phyloP scores from a whole-genome alignment of 2,797 vertebrate genomes.

The Mallotus villosus region DNA sequence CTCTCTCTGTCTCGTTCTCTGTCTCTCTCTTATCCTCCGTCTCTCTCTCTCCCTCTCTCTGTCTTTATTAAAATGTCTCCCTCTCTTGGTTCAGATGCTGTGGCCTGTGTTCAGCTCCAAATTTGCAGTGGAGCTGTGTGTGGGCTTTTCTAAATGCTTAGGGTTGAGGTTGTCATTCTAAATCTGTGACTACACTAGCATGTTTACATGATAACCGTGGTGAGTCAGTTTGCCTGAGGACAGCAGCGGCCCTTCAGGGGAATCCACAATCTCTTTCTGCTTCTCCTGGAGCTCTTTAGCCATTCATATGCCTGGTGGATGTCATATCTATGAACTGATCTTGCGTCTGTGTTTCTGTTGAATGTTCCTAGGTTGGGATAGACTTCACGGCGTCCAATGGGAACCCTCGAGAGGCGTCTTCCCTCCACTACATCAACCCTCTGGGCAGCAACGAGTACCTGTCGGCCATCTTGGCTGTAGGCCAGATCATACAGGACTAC shows the following conservation, averaged over 20 bases:
- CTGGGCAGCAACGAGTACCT: conserved; percentile 96
- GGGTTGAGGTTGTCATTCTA: conserved; percentile 63
- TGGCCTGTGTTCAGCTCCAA: background rate
- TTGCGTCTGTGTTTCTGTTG: conserved; percentile 1
- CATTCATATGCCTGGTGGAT: background rate
- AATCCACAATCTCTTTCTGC: background rate
- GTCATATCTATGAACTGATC: background rate
- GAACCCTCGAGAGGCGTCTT: conserved; percentile 90
- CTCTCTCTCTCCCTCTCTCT: conserved; percentile 19
- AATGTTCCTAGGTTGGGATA: conserved; percentile 86
- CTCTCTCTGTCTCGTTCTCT: conserved; percentile 19
- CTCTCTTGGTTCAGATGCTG: conserved; percentile 1
- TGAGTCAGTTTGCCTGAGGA: conserved; percentile 28
- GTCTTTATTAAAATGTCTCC: conserved; percentile 33
- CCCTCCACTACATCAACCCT: conserved; percentile 96
- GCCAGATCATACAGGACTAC: conserved; percentile 99
- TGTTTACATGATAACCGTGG: conserved; percentile 26
- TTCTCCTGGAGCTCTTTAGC: background rate
- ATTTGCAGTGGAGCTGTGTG: conserved; percentile 32
- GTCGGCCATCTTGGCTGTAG: conserved; percentile 94
- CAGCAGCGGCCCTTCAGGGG: conserved; percentile 6
- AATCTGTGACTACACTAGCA: conserved; percentile 52
- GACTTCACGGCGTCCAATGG: conserved; percentile 99
- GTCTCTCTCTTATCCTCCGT: background rate
- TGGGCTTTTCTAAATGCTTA: conserved; percentile 37